Evolutionary conservation across 1,140 invertebrate genomes (phyloP), one percentile per base, ranked within the genome.

Genomic region (Eurytemora carolleeae): DNA sequence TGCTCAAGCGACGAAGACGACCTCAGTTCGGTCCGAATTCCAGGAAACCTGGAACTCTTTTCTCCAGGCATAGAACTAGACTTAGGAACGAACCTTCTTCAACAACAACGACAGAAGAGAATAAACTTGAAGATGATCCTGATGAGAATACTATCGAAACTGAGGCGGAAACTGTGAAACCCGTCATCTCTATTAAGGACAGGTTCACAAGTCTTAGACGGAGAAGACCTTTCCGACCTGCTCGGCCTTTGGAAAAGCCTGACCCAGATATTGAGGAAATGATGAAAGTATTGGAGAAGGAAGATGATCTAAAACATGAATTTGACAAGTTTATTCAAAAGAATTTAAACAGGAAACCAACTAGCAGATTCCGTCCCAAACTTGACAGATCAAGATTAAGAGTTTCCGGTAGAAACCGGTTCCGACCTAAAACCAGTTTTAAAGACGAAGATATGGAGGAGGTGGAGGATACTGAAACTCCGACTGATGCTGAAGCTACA

Each of bases 321-420:
- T 62, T 62, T 62, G 24, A 56, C 24, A 53, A 62, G 24, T 62
- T 62, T 22, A 22, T 62, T n/a, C 17, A 55, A 55, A n/a, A 53
- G 20, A 55, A 55, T 22, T 16, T 15, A 12, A 61, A 61, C 19
- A 59, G 44, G 52, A 62, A 62, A 56, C 20, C 18, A 7, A 57
- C 7, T 12, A 44, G 7, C n/a, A 44, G n/a, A n/a, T 7, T 44
- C 31, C 7, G 31, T 12, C 31, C 31, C 31, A 7, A 44, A 44
- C n/a, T n/a, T 44, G 31, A 44, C 31, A 44, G 31, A 44, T n/a
- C 7, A 44, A 7, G 31, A n/a, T 44, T 44, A n/a, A 44, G 31
- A 44, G n/a, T 23, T 1, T 17, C 58, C 24, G 53, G 22, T 24
- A 57, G 52, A 12, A 56, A 56, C n/a, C 17, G 60, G 57, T 55